Evolutionary conservation across 2,113 vertebrate species (phyloP).

Genomic region (Paraplagusia blochii): DNA sequence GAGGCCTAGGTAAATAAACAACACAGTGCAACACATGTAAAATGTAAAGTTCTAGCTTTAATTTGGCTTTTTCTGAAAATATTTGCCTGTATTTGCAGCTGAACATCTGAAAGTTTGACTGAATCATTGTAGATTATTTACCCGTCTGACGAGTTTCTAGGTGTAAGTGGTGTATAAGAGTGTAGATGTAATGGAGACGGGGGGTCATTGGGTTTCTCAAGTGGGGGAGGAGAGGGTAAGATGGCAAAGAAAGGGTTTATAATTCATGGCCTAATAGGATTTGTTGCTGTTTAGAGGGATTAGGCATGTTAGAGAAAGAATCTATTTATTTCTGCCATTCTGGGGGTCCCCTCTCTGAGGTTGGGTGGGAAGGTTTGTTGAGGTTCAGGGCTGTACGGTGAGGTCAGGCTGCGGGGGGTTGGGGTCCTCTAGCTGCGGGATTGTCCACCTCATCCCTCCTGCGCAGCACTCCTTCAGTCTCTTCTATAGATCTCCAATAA

Average conservation of each 20-base stretch:
- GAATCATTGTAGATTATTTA: too few species aligned
- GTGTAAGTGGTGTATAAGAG: slow-evolving; percentile 16
- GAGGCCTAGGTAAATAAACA: too few species aligned
- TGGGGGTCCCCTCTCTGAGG: slow-evolving; percentile 62
- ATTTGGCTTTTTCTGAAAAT: too few species aligned
- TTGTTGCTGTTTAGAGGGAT: slow-evolving; percentile 86
- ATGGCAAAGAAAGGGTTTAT: slow-evolving; percentile 77
- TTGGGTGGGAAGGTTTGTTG: slow-evolving; percentile 23
- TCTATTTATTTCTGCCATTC: slow-evolving; percentile 80
- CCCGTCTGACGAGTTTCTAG: slow-evolving; percentile 2
- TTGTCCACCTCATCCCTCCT: slow-evolving; percentile 5
- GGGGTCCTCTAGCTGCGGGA: slow-evolving; percentile 36
- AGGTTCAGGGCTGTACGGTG: slow-evolving; percentile 26
- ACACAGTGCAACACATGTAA: too few species aligned
- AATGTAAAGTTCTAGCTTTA: too few species aligned
- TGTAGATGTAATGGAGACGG: slow-evolving; percentile 19
- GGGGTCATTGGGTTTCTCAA: slow-evolving; percentile 49
- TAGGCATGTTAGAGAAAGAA: slow-evolving; percentile 82
- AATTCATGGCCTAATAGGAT: slow-evolving; percentile 86
- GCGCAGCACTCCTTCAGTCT: slow-evolving; percentile 53
- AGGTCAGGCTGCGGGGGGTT: slow-evolving; percentile 3
- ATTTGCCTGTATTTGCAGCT: too few species aligned
- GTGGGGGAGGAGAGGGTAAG: slow-evolving; percentile 66
- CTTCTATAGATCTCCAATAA: slow-evolving; percentile 64
- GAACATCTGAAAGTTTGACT: too few species aligned